phyloP scores from a whole-genome alignment of 2,113 vertebrate genomes.

The Hemibagrus wyckioides region DNA sequence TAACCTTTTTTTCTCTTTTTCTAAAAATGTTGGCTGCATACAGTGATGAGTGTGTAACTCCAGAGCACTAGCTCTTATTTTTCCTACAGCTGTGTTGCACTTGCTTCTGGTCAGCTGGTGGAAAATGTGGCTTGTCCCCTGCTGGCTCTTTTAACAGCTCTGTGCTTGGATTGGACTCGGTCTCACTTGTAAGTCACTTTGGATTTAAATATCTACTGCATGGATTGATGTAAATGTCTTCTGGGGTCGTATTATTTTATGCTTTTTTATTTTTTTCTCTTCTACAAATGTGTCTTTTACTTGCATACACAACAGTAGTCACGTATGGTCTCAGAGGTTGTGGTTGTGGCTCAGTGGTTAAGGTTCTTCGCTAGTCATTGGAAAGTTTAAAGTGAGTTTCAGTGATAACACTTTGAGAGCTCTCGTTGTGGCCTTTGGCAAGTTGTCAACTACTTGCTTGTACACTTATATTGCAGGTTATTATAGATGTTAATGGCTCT shows the following conservation, averaged over 20 bases:
- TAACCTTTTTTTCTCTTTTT: neutral
- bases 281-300: neutral
- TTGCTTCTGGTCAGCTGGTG: neutral
- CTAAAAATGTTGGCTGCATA: neutral
- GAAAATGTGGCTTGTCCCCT: neutral
- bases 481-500: neutral
- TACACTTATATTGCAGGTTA: neutral
- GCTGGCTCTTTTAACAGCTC: slow-evolving; percentile 1
- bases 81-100: neutral
- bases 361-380: neutral
- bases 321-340: neutral
- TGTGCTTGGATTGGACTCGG: neutral
- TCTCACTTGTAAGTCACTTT: neutral
- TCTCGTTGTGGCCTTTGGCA: neutral
- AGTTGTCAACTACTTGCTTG: neutral
- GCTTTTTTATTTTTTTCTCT: neutral
- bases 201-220: neutral
- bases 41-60: neutral
- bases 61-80: neutral
- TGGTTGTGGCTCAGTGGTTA: slow-evolving; percentile 11
- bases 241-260: neutral
- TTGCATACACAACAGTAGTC: neutral
- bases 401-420: neutral
- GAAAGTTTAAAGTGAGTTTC: neutral
- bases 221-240: neutral